These are phyloP conservation scores for Malurus cyaneus DNA, from an alignment of 2,113 vertebrate species.

Conservation along the genomic window DNA sequence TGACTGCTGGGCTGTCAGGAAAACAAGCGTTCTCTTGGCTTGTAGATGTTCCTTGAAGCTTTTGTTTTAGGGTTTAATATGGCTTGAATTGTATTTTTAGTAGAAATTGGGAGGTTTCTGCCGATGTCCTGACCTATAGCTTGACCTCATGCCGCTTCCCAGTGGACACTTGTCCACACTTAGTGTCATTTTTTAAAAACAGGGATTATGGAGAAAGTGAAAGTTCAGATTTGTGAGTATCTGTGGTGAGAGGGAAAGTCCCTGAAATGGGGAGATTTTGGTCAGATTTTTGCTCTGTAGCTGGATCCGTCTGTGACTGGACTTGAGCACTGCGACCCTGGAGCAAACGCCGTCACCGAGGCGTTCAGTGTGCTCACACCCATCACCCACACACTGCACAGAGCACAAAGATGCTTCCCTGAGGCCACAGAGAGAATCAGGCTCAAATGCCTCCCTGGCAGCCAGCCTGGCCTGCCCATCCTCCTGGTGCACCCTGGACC, in stretches of 20 bases:
- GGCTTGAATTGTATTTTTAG: not conserved
- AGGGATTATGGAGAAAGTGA: not conserved
- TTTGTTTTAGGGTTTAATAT: not conserved
- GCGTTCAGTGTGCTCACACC: not conserved
- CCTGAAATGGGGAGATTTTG: not conserved
- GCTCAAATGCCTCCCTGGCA: not conserved
- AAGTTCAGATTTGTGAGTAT: not conserved
- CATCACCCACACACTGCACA: rapidly evolving
- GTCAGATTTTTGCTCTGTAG: not conserved
- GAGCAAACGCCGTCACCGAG: rapidly evolving
- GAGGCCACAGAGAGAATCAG: not conserved
- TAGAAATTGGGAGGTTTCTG: not conserved
- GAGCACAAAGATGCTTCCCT: not conserved
- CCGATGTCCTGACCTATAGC: rapidly evolving
- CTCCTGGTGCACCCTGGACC: not conserved
- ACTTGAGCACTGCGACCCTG: rapidly evolving
- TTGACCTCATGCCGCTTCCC: rapidly evolving
- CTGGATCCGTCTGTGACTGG: not conserved
- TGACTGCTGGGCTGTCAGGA: not conserved
- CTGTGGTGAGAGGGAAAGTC: not conserved
- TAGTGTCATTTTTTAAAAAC: not conserved
- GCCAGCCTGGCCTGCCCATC: not conserved
- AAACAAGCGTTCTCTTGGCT: not conserved
- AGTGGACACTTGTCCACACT: rapidly evolving
- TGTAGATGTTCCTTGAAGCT: not conserved